phyloP scores from a whole-genome alignment of 2,888 invertebrate genomes.

The Zygaena filipendulae region DNA sequence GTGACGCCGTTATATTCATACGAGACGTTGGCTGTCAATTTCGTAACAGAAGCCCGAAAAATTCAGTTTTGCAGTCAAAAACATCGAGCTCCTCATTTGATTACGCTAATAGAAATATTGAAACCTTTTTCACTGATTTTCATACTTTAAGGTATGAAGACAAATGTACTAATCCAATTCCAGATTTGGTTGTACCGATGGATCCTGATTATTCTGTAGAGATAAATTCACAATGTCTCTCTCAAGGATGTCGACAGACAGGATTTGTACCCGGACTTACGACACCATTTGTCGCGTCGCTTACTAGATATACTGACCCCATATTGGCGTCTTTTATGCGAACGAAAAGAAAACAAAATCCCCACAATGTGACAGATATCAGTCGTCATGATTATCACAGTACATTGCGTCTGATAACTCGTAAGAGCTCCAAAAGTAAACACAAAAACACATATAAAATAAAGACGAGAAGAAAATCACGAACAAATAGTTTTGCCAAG shows the following conservation, averaged over 20 bases:
- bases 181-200: constrained; percentile 23
- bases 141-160: constrained; percentile 40
- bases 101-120: constrained; percentile 24
- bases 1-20: constrained; percentile 40
- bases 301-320: constrained; percentile 18
- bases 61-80: constrained; percentile 26
- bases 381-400: too few species aligned
- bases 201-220: constrained; percentile 29
- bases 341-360: too few species aligned
- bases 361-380: too few species aligned
- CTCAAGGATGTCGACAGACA: constrained; percentile 24
- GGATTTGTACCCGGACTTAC: constrained; percentile 27
- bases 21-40: constrained; percentile 59
- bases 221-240: constrained; percentile 28
- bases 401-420: too few species aligned
- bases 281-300: constrained; percentile 26
- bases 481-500: too few species aligned
- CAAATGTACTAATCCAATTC: constrained; percentile 31
- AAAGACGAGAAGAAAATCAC: too few species aligned
- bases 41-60: constrained; percentile 27
- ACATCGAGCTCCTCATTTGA: constrained; percentile 34
- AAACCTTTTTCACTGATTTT: constrained; percentile 26
- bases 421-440: too few species aligned
- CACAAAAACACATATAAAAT: too few species aligned
- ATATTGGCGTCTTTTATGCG: constrained; percentile 13